A percentile compares a stretch with the other conserved stretches of the same genome.
Evolutionary conservation across 2,113 vertebrate species (phyloP).

Genomic region (Geococcyx californianus): DNA sequence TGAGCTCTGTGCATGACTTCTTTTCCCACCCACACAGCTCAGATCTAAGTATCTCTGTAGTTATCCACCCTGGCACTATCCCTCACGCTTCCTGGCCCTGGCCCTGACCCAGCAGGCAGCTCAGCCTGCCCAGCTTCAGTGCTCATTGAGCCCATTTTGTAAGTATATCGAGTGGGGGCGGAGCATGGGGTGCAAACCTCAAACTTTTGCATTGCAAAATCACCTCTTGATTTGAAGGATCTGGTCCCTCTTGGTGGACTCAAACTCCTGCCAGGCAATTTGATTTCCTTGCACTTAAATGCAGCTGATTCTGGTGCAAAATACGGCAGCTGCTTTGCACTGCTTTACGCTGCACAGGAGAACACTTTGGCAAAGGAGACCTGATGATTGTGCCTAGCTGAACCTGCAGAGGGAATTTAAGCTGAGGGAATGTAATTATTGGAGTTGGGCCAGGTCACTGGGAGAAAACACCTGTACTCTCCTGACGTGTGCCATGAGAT

Average conservation of each 20-base stretch:
- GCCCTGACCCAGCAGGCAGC: background rate
- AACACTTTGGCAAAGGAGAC: background rate
- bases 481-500: background rate
- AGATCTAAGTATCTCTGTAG: background rate
- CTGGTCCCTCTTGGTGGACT: rapidly evolving
- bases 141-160: background rate
- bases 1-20: background rate
- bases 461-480: constrained; percentile 12
- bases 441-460: background rate
- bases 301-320: background rate
- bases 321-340: background rate
- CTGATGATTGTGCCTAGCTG: background rate
- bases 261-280: background rate
- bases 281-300: background rate
- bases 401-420: constrained; percentile 5
- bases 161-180: background rate
- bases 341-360: background rate
- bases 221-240: background rate
- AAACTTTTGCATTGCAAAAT: background rate
- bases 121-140: background rate
- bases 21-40: rapidly evolving
- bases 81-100: background rate
- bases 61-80: background rate
- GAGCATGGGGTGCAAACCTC: rapidly evolving
- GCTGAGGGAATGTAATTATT: background rate